These are phyloP conservation scores for Polyodon spathula DNA, from an alignment of 2,113 vertebrate genomes.

Conservation along the genomic window DNA sequence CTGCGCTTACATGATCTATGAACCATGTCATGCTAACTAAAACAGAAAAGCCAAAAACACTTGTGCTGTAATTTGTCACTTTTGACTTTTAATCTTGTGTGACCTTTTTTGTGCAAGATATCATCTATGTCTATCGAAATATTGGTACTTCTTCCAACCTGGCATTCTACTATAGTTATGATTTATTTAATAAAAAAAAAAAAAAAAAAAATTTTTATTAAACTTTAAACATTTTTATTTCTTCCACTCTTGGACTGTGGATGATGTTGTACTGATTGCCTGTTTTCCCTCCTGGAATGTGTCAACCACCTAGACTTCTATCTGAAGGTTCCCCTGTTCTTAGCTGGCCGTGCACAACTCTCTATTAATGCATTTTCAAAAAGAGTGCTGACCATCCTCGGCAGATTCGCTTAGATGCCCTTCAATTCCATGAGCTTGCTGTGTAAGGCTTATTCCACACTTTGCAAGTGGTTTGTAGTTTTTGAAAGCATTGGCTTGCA, in stretches of 20 bases:
- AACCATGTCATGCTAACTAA: no score
- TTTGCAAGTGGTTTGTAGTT: not conserved
- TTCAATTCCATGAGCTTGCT: constrained; percentile 9
- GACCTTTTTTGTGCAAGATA: no score
- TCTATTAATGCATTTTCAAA: constrained; percentile 28
- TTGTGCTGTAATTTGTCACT: no score
- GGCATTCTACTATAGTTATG: no score
- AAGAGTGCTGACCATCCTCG: not conserved
- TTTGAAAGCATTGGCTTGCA: not conserved
- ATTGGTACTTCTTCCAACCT: no score
- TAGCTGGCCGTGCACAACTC: constrained; percentile 33
- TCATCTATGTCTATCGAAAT: no score
- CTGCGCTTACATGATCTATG: no score
- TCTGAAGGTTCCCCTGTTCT: constrained; percentile 42
- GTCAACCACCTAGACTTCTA: constrained; percentile 46
- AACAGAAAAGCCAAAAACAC: no score
- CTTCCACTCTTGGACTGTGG: constrained; percentile 46
- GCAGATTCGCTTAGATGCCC: not conserved
- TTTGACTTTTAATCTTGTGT: no score
- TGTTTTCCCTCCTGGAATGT: constrained; percentile 47
- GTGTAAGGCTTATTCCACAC: not conserved
- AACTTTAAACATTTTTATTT: constrained; percentile 39
- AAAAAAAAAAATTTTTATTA: constrained; percentile 9
- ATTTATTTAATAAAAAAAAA: no score
- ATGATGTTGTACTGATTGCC: constrained; percentile 44